phyloP scores from a whole-genome alignment of 2,888 invertebrate species.

The Dendrolimus pini region DNA sequence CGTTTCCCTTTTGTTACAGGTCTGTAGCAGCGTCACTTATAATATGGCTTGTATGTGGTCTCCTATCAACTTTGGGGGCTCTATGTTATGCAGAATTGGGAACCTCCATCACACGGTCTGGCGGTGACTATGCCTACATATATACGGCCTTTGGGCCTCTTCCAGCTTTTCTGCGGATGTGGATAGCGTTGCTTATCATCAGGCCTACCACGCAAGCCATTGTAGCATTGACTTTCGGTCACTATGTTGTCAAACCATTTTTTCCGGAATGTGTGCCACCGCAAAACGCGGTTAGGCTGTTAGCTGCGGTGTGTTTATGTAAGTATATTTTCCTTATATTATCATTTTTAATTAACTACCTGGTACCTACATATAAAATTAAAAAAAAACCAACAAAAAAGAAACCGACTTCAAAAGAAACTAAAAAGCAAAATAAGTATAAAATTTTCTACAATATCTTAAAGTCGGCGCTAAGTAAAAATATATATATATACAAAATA shows the following conservation, averaged over 20 bases:
- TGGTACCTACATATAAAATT: too few species aligned
- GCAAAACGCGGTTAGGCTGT: slow-evolving; percentile 82
- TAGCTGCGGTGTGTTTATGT: slow-evolving; percentile 91
- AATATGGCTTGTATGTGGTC: slow-evolving; percentile 87
- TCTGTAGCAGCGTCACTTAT: slow-evolving; percentile 86
- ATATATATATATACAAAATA: too few species aligned
- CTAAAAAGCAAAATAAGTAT: too few species aligned
- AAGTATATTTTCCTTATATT: slow-evolving; percentile 58
- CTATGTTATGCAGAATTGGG: slow-evolving; percentile 94
- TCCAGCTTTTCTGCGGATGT: slow-evolving; percentile 88
- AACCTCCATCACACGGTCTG: slow-evolving; percentile 89
- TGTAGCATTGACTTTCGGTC: slow-evolving; percentile 93
- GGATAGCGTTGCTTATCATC: slow-evolving; percentile 89
- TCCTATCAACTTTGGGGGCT: slow-evolving; percentile 90
- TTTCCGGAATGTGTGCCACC: slow-evolving; percentile 87
- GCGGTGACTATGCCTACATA: slow-evolving; percentile 95
- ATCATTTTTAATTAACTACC: too few species aligned
- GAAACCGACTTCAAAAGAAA: too few species aligned
- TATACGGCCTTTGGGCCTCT: slow-evolving; percentile 92
- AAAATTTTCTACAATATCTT: too few species aligned
- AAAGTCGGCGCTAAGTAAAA: too few species aligned
- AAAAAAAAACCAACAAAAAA: too few species aligned
- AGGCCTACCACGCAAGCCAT: slow-evolving; percentile 90
- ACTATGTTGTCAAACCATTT: slow-evolving; percentile 92
- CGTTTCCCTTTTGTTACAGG: slow-evolving; percentile 39